Percentiles rank a stretch among this genome's conserved stretches.
Evolutionary conservation across 2,888 invertebrate species (phyloP).

Genomic region (Isoperla grammatica): DNA sequence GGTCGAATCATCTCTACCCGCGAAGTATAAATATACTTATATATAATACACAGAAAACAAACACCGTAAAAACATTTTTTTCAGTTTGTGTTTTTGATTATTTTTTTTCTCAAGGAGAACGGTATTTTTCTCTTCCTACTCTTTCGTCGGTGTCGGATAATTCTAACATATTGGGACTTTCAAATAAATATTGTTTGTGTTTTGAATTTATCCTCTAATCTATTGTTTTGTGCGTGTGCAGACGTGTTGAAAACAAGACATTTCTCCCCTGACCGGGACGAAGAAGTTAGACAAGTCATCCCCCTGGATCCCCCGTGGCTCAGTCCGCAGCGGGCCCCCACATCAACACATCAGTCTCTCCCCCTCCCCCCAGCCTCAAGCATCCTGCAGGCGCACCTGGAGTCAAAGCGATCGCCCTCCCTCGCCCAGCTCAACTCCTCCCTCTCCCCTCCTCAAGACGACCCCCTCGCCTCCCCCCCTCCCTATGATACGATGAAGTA

Average conservation of each 20-base stretch:
- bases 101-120: constrained; percentile 10
- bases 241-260: neutral
- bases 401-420: neutral
- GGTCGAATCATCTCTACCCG: neutral
- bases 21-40: neutral
- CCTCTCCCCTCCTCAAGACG: constrained; percentile 2
- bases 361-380: too few species aligned
- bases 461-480: constrained; percentile 17
- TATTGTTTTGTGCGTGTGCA: neutral
- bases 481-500: constrained; percentile 36
- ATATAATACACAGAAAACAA: neutral
- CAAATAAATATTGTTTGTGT: neutral
- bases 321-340: constrained; percentile 35
- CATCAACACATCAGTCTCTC: too few species aligned
- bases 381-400: neutral
- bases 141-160: neutral
- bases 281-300: constrained; percentile 6
- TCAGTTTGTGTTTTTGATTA: neutral
- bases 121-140: constrained; percentile 4
- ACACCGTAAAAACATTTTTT: neutral
- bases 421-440: constrained; percentile 14
- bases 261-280: too few species aligned
- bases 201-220: neutral
- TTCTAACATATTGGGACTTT: neutral
- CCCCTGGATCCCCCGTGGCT: constrained; percentile 31